These are phyloP conservation scores for Danio tinwini DNA, from an alignment of 2,797 vertebrate species.

Conservation along the genomic window DNA sequence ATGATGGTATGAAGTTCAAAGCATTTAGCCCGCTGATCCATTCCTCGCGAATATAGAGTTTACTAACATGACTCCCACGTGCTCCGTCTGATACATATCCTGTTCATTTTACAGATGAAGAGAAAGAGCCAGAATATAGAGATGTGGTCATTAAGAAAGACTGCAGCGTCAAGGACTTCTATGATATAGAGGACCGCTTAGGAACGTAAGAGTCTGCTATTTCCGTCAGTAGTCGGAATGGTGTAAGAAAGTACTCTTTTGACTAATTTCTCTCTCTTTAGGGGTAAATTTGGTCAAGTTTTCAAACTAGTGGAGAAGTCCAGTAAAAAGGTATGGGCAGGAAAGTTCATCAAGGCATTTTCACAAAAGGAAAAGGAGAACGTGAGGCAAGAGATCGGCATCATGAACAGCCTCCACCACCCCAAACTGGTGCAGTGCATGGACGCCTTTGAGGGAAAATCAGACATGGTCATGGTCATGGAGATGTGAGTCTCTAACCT, in stretches of 20 bases:
- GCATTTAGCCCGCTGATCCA: background rate
- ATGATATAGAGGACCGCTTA: constrained; percentile 93
- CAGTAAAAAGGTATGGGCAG: constrained; percentile 93
- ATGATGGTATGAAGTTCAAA: constrained; percentile 83
- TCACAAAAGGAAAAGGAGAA: constrained; percentile 95
- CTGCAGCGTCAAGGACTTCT: constrained; percentile 91
- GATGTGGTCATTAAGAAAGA: constrained; percentile 86
- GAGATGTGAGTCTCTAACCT: constrained; percentile 86
- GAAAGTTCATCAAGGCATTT: constrained; percentile 97
- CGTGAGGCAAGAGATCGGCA: constrained; percentile 91
- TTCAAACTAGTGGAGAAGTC: constrained; percentile 95
- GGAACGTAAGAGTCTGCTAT: constrained; percentile 89
- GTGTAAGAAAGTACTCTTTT: background rate
- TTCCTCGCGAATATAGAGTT: constrained; percentile 9
- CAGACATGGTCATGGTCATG: constrained; percentile 97
- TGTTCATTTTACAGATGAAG: constrained; percentile 75
- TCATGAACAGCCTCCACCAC: constrained; percentile 98
- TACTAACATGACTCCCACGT: background rate
- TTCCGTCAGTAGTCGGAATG: background rate
- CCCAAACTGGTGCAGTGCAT: constrained; percentile 96
- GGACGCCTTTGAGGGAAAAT: constrained; percentile 97
- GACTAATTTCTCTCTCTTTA: constrained; percentile 56
- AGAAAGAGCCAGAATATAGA: constrained; percentile 88
- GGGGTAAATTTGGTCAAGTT: constrained; percentile 98
- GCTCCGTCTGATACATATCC: background rate